Base-by-base conservation (phyloP, 2,113 vertebrate genomes). In the Budorcas taxicolor region DNA sequence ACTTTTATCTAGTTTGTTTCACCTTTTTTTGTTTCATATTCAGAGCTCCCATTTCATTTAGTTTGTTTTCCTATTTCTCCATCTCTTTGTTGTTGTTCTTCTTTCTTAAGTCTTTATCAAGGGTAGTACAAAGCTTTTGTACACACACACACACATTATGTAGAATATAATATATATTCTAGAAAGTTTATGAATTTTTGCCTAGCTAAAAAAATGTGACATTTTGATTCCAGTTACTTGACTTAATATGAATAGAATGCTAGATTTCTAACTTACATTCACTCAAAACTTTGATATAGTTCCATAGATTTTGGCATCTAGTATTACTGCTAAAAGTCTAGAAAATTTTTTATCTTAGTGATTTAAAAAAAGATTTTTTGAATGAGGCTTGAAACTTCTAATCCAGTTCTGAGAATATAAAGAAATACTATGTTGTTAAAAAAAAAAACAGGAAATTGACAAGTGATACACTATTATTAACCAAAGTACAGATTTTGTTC, bases 71-170 rank as follows among this genome's bases (percentile, higher is more conserved):
- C 64, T 36, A 36, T 71, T 71, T 71, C n/a, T 71, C 64, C n/a
- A 71, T 36, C 9, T 36, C 17, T 71, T 71, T 36, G n/a, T 71
- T 71, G 33, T 19, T 64, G 31, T 19, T 71, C 4, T 71, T 36
- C 17, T 71, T 71, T 71, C n/a, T 71, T 36, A 71, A 71, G 17
- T 71, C n/a, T 71, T 71, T 71, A 36, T 71, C 33, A 71, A 36
- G 17, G 0, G 0, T 36, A 11, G n/a, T 36, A 71, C n/a, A 71
- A 21, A 36, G 2, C 64, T 36, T 71, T 71, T 36, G 64, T 36
- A 71, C 17, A 40, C 40, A 40, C 1, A 60, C 2, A 60, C 2
- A 64, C 3, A 36, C 11, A 36, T 71, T 36, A 36, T 71, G n/a
- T 71, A 36, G 8, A 67, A 64, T 64, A 67, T 67, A 67, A 21